Percentiles rank a stretch among this genome's conserved stretches.
Conservation (phyloP, 2,113 vertebrate genomes). For the Clarias macrocephalus region DNA sequence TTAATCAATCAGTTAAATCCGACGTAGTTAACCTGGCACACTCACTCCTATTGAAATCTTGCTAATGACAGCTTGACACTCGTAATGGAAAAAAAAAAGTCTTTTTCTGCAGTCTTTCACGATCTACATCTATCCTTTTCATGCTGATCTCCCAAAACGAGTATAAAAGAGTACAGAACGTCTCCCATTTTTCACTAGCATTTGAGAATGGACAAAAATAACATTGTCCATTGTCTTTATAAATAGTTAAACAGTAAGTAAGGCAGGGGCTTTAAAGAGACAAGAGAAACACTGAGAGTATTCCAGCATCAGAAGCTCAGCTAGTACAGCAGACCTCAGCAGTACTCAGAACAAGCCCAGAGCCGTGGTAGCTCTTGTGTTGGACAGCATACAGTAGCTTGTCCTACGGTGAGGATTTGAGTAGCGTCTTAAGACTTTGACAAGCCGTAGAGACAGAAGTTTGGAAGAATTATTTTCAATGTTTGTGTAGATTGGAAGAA, state of each 20-base stretch:
- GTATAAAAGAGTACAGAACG: background rate
- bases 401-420: conserved; percentile 24
- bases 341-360: conserved; percentile 2
- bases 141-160: background rate
- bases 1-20: conserved; percentile 50
- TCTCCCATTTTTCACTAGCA: background rate
- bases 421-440: background rate
- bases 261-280: background rate
- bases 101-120: background rate
- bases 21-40: conserved; percentile 7
- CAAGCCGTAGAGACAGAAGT: background rate
- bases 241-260: conserved; percentile 9
- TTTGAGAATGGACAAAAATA: conserved; percentile 8
- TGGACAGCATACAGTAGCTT: background rate
- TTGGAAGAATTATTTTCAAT: background rate
- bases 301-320: background rate
- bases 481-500: background rate
- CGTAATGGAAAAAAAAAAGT: background rate
- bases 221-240: background rate
- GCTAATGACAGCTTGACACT: background rate
- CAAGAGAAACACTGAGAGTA: background rate
- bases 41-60: background rate
- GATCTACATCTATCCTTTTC: background rate
- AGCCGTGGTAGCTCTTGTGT: conserved; percentile 14
- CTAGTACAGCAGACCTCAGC: conserved; percentile 3